Evolutionary conservation across 1,140 invertebrate species (phyloP).

Genomic region (Eupristina koningsbergeri): DNA sequence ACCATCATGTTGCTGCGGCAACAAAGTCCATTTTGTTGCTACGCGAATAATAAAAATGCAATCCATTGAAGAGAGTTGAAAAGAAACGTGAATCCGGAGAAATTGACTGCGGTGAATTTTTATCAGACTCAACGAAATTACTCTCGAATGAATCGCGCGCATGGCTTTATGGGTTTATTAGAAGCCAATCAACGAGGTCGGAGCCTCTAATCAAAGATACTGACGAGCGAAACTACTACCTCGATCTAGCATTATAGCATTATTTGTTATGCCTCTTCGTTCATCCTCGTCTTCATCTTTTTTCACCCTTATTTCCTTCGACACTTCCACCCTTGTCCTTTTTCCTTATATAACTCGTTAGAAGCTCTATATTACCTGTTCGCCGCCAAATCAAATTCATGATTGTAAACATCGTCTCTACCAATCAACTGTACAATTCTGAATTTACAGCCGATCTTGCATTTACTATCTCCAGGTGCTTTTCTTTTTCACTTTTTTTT

Average conservation of each 20-base stretch:
- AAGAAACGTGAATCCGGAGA: conserved; percentile 39
- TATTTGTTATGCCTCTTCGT: conserved; percentile 55
- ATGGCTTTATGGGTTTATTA: conserved; percentile 70
- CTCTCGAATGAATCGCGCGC: conserved; percentile 18
- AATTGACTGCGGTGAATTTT: conserved; percentile 47
- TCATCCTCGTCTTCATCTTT: not conserved
- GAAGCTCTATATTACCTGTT: conserved; percentile 64
- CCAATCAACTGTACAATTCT: conserved; percentile 41
- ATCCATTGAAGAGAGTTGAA: conserved; percentile 36
- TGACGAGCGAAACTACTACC: conserved; percentile 62
- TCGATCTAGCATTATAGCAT: conserved; percentile 67
- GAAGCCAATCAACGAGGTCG: conserved; percentile 68
- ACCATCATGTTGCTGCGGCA: not conserved
- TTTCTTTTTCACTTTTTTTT: not conserved
- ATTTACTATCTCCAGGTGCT: conserved; percentile 14
- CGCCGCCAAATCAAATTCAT: conserved; percentile 63
- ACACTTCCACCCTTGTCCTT: conserved; percentile 57
- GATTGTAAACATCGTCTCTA: conserved; percentile 62
- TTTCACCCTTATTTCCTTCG: conserved; percentile 54
- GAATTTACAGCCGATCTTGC: conserved; percentile 47
- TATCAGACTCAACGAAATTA: conserved; percentile 45
- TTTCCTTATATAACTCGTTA: conserved; percentile 63
- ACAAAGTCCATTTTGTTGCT: conserved; percentile 33
- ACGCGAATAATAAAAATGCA: conserved; percentile 45
- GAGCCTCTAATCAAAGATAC: conserved; percentile 72